Evolutionary conservation across 2,888 invertebrate genomes (phyloP).

Genomic region (Lithophane socia): DNA sequence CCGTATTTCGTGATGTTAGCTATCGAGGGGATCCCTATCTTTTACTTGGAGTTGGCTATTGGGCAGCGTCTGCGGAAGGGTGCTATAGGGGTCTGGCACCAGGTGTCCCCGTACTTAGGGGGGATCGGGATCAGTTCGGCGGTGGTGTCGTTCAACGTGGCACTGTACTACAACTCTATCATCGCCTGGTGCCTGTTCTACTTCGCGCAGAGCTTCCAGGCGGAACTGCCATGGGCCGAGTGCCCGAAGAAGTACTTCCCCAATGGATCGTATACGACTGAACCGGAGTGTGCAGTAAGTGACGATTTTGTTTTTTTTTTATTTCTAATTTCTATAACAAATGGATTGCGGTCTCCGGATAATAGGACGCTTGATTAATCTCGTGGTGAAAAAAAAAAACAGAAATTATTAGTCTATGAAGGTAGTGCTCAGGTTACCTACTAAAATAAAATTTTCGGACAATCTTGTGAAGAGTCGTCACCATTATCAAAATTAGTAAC

Average conservation of each 20-base stretch:
- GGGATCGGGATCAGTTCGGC: constrained; percentile 98
- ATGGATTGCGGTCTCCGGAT: neutral
- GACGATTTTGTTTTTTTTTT: constrained; percentile 20
- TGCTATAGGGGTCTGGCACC: constrained; percentile 98
- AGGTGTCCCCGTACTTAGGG: constrained; percentile 96
- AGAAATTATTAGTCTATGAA: neutral
- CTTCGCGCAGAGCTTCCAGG: constrained; percentile 97
- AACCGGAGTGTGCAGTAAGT: constrained; percentile 96
- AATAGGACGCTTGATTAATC: neutral
- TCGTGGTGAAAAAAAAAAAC: neutral
- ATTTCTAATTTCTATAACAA: neutral
- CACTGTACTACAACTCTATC: constrained; percentile 99
- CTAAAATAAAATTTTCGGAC: neutral
- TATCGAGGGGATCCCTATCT: constrained; percentile 98
- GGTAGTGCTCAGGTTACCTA: neutral
- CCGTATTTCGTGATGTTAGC: constrained; percentile 99
- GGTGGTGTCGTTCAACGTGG: constrained; percentile 98
- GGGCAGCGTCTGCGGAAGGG: constrained; percentile 98
- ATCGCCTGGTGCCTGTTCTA: constrained; percentile 99
- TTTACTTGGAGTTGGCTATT: constrained; percentile 98
- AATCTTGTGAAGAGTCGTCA: neutral
- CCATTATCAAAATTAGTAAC: neutral
- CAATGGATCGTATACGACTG: constrained; percentile 94
- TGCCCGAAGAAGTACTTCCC: constrained; percentile 96
- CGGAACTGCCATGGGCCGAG: constrained; percentile 97